Conservation (phyloP, 2,113 vertebrate genomes). For the Acinonyx jubatus region DNA sequence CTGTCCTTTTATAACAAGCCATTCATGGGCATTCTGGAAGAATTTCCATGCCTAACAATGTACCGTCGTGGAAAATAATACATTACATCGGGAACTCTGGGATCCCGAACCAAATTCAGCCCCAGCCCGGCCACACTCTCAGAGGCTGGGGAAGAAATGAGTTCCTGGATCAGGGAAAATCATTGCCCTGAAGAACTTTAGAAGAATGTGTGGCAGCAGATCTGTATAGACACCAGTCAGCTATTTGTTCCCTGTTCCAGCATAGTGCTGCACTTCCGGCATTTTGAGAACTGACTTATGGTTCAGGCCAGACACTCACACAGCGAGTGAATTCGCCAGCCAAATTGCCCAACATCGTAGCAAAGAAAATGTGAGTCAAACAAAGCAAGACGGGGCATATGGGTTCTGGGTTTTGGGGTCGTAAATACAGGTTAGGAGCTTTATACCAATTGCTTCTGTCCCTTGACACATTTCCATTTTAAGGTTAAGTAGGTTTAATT, state of each 20-base stretch:
- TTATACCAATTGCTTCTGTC: slow-evolving; percentile 75
- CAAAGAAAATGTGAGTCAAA: neutral
- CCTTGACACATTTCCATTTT: slow-evolving; percentile 81
- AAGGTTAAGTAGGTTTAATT: slow-evolving; percentile 81
- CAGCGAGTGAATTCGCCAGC: neutral
- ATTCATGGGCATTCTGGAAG: neutral
- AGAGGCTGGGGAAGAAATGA: neutral
- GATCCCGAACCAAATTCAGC: neutral
- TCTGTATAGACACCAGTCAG: neutral
- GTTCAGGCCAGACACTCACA: neutral
- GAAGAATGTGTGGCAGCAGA: neutral
- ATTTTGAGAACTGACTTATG: neutral
- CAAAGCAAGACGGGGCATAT: neutral
- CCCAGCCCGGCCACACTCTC: neutral
- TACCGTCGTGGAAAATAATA: neutral
- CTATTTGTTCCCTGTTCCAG: neutral
- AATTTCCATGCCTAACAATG: neutral
- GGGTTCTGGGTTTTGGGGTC: slow-evolving; percentile 70
- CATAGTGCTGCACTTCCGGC: neutral
- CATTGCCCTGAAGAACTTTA: neutral
- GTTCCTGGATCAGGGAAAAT: neutral
- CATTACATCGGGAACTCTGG: neutral
- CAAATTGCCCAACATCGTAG: neutral
- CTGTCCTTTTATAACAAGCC: neutral
- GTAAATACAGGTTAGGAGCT: slow-evolving; percentile 78